Base-by-base conservation (phyloP, 1,140 invertebrate species). In the Philopotamus ludificatus region DNA sequence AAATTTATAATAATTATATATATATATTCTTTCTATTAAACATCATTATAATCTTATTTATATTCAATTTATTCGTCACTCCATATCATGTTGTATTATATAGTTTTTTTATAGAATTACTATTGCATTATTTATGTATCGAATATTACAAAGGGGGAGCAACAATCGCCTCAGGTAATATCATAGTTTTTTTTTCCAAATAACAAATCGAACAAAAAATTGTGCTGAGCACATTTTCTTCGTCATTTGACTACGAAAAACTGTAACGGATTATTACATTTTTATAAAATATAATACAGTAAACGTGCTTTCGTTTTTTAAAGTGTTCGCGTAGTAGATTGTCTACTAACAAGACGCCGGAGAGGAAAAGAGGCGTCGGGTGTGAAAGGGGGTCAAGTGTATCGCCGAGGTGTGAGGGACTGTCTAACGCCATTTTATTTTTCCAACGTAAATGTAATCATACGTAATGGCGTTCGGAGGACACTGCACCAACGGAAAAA, bases 381-480 rank as follows among this genome's bases (percentile, higher is more conserved):
- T 41, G 39, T 50, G 25, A 51, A 51, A 44, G 59, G 59, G 57
- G 57, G 44, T 25, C 42, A 60, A 60, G 21, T 60, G 44, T 45
- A 34, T 16, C 25, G 47, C 8, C 15, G 44, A 51, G 39, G 60
- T 47, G 41, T 50, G 15, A 45, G 62, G 65, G 62, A 20, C 49
- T 66, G 68, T 70, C 68, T 70, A 64, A 64, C 68, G 65, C 68
- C 68, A 70, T 70, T 70, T 70, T 70, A 70, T 70, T 70, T 70
- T 70, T 70, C 61, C 65, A 65, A 60, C 62, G 62, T 66, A 67
- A 70, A 70, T 61, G 64, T 70, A 67, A 70, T 70, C 68, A 65
- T 62, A 62, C 49, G 62, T 70, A 70, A 70, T 70, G 65, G 68
- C 51, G 61, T 42, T 45, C 55, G 45, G 28, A 47, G 65, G 34